Conservation (phyloP, 2,888 invertebrate genomes). For the Melinaea menophilus region DNA sequence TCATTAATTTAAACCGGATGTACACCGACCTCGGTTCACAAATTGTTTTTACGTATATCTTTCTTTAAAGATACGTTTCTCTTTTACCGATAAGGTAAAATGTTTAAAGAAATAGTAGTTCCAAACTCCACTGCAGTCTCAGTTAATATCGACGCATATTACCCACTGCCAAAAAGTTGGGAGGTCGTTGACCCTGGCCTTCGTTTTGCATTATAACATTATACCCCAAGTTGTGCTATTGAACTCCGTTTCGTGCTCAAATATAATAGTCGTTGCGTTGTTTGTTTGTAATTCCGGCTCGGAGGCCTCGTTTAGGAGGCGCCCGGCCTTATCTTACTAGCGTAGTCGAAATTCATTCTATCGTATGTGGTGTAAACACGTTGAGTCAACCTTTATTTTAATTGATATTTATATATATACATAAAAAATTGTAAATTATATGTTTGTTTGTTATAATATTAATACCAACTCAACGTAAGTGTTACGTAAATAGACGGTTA, state of each 20-base stretch:
- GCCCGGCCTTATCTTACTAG: constrained; percentile 59
- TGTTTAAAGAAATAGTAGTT: too few relatives aligned
- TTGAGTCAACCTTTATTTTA: constrained; percentile 4
- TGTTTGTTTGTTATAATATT: too few relatives aligned
- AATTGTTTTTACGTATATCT: too few relatives aligned
- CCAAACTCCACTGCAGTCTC: too few relatives aligned
- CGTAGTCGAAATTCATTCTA: constrained; percentile 59
- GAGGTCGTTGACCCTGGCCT: constrained; percentile 55
- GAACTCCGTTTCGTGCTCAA: constrained; percentile 47
- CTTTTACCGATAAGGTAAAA: too few relatives aligned
- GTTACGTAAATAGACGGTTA: too few relatives aligned
- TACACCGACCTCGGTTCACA: too few relatives aligned
- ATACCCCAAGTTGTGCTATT: constrained; percentile 48
- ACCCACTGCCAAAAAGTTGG: constrained; percentile 53
- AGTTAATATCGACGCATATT: too few relatives aligned
- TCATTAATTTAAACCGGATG: too few relatives aligned
- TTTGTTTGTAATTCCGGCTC: constrained; percentile 61
- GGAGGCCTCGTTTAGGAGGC: constrained; percentile 69
- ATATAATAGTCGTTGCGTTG: constrained; percentile 50
- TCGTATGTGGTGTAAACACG: constrained; percentile 49
- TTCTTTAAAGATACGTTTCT: too few relatives aligned
- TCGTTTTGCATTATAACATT: constrained; percentile 46
- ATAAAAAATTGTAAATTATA: too few relatives aligned
- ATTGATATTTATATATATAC: not conserved
- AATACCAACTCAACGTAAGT: too few relatives aligned